Conservation (phyloP, 2,888 invertebrate species). For the Temnothorax rugatulus region DNA sequence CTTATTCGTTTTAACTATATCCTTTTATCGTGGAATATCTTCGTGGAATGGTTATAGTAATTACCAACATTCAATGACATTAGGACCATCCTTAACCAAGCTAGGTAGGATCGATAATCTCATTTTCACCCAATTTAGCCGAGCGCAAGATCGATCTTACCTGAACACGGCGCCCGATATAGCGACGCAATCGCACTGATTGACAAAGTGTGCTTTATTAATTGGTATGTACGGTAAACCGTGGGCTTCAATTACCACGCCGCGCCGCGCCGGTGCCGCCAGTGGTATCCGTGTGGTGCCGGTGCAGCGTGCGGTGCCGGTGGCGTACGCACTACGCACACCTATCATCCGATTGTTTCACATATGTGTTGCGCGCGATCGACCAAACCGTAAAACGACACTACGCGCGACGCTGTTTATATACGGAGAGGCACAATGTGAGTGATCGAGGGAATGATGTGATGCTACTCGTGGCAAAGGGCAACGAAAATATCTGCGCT, state of each 20-base stretch:
- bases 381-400: slow-evolving; percentile 51
- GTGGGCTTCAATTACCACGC: slow-evolving; percentile 63
- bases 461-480: neutral
- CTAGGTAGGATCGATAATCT: slow-evolving; percentile 24
- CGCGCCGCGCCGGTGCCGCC: slow-evolving; percentile 17
- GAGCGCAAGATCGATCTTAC: slow-evolving; percentile 50
- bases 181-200: slow-evolving; percentile 59
- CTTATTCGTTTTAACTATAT: neutral
- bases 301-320: slow-evolving; percentile 8
- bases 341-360: slow-evolving; percentile 40
- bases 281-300: slow-evolving; percentile 31
- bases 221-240: slow-evolving; percentile 62
- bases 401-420: slow-evolving; percentile 11
- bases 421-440: neutral
- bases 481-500: slow-evolving; percentile 27
- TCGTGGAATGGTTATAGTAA: neutral
- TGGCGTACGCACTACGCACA: slow-evolving; percentile 35
- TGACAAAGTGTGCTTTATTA: slow-evolving; percentile 61
- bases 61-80: neutral
- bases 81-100: neutral
- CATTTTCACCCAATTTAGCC: slow-evolving; percentile 40
- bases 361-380: slow-evolving; percentile 14
- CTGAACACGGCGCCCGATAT: slow-evolving; percentile 30
- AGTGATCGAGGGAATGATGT: slow-evolving; percentile 3
- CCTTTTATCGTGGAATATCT: neutral